Percentiles rank a stretch among this genome's conserved stretches.
Evolutionary conservation across 1,140 invertebrate species (phyloP).

Genomic region (Cyphomyrmex costatus): DNA sequence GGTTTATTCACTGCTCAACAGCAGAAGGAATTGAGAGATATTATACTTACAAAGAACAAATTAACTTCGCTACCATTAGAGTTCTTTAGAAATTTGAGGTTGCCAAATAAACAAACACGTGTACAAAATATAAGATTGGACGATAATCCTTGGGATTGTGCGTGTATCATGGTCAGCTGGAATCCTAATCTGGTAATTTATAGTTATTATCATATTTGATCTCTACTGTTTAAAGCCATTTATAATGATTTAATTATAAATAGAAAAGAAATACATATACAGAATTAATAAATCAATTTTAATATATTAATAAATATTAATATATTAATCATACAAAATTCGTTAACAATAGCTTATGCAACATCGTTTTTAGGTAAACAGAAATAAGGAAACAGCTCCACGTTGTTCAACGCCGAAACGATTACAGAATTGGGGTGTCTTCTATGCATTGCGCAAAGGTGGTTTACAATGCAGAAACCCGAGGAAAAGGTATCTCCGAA

Average conservation of each 20-base stretch:
- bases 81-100: conserved; percentile 87
- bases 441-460: conserved; percentile 87
- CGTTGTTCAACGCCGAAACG: conserved; percentile 88
- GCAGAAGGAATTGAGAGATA: conserved; percentile 88
- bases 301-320: neutral
- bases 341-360: conserved; percentile 35
- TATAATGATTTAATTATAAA: neutral
- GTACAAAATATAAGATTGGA: conserved; percentile 87
- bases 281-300: too few relatives aligned
- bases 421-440: conserved; percentile 88
- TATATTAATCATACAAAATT: neutral
- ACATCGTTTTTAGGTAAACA: conserved; percentile 82
- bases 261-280: neutral
- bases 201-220: neutral
- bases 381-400: conserved; percentile 87
- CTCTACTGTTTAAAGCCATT: neutral
- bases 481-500: conserved; percentile 73
- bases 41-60: conserved; percentile 89
- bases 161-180: conserved; percentile 90
- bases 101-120: conserved; percentile 76
- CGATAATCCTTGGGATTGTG: conserved; percentile 91
- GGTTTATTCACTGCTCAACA: conserved; percentile 88
- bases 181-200: conserved; percentile 84
- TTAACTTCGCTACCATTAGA: conserved; percentile 87
- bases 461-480: conserved; percentile 81